Evolutionary conservation across 1,140 invertebrate genomes (phyloP).

Genomic region (Brachionus rubens): DNA sequence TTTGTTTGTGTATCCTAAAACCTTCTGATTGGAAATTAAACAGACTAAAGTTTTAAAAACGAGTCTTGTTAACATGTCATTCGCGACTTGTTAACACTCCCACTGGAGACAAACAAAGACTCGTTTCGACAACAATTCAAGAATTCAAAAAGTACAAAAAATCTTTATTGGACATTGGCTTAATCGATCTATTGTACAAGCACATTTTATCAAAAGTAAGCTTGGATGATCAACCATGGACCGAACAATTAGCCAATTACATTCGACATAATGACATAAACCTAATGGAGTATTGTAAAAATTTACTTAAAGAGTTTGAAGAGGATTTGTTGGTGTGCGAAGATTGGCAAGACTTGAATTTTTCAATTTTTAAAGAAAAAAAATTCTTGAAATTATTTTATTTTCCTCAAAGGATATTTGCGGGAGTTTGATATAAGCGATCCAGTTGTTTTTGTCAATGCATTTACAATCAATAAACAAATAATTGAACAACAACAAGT

Average conservation of each 20-base stretch:
- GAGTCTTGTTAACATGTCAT: conserved; percentile 75
- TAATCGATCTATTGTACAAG: conserved; percentile 73
- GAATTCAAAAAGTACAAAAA: conserved; percentile 80
- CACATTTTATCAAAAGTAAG: conserved; percentile 60
- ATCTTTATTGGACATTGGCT: conserved; percentile 76
- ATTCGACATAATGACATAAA: conserved; percentile 87
- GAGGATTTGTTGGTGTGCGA: conserved; percentile 84
- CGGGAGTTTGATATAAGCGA: not conserved
- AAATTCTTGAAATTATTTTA: not conserved
- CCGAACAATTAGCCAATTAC: conserved; percentile 80
- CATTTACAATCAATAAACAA: not conserved
- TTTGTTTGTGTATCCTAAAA: conserved; percentile 75
- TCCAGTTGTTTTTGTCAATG: not conserved
- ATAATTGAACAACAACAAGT: no score
- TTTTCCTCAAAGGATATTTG: conserved; percentile 16
- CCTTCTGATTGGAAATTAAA: conserved; percentile 68
- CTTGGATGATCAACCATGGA: conserved; percentile 65
- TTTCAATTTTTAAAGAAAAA: not conserved
- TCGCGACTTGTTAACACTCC: conserved; percentile 62
- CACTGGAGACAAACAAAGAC: conserved; percentile 50
- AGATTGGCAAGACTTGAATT: conserved; percentile 71
- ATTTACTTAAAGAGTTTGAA: conserved; percentile 71
- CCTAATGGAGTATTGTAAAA: conserved; percentile 79
- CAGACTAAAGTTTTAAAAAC: conserved; percentile 70
- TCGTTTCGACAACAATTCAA: conserved; percentile 63